phyloP scores from a whole-genome alignment of 2,113 vertebrate genomes.

The Tragelaphus strepsiceros region DNA sequence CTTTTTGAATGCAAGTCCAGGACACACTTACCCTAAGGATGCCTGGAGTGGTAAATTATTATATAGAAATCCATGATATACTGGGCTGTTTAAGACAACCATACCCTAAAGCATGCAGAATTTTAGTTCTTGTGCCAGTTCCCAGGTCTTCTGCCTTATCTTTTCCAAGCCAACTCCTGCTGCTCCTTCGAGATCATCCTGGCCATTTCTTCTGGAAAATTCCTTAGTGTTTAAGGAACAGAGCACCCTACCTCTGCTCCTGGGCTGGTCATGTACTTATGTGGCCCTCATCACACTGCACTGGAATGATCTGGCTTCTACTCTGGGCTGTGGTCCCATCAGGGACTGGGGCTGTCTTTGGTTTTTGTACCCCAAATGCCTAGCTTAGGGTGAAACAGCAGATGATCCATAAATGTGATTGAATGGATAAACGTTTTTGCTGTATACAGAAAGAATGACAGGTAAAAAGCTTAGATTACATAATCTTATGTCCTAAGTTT shows the following conservation, averaged over 20 bases:
- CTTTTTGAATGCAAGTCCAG: conserved; percentile 35
- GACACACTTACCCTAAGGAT: conserved; percentile 23
- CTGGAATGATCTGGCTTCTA: not conserved
- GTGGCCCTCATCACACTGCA: too few species aligned
- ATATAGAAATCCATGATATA: not conserved
- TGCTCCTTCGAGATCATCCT: not conserved
- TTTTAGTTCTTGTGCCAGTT: not conserved
- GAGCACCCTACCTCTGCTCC: not conserved
- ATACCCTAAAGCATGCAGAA: not conserved
- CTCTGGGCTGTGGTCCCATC: not conserved
- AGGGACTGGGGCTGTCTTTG: not conserved
- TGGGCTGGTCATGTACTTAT: rapidly evolving
- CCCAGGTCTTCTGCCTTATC: not conserved
- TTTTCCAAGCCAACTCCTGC: not conserved
- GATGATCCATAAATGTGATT: not conserved
- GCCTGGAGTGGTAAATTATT: not conserved
- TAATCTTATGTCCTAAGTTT: not conserved
- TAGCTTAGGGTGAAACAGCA: not conserved
- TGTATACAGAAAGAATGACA: not conserved
- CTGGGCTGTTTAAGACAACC: not conserved
- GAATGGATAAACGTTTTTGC: not conserved
- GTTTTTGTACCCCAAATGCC: not conserved
- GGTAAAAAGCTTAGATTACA: not conserved
- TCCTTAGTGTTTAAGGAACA: not conserved
- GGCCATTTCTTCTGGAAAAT: not conserved